phyloP scores from a whole-genome alignment of 2,888 invertebrate genomes.

The Eupithecia insigniata region DNA sequence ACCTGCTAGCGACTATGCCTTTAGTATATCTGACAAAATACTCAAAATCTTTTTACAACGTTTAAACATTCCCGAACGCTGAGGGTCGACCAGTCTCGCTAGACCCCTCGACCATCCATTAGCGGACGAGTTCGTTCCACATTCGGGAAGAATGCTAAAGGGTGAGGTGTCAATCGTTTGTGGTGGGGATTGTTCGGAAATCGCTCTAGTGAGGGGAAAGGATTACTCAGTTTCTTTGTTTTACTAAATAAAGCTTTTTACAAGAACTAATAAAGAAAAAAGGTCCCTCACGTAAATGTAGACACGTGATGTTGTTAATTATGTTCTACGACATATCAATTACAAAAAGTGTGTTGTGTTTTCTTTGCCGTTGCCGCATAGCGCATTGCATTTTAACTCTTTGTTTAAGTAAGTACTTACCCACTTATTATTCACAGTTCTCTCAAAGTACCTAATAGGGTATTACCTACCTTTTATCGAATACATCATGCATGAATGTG shows the following conservation, averaged over 20 bases:
- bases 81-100: neutral
- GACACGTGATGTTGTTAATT: neutral
- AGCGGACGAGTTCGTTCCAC: neutral
- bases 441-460: too few species aligned
- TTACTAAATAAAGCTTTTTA: neutral
- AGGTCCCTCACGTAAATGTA: neutral
- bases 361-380: too few species aligned
- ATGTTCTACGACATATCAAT: too few species aligned
- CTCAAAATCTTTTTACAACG: conserved; percentile 3
- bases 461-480: too few species aligned
- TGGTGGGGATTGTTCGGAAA: conserved; percentile 17
- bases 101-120: conserved; percentile 7
- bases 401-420: too few species aligned
- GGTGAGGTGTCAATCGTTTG: conserved; percentile 18
- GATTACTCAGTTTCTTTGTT: neutral
- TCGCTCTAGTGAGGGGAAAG: conserved; percentile 9
- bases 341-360: neutral
- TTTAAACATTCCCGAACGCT: conserved; percentile 6
- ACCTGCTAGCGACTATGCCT: neutral
- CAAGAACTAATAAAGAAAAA: neutral
- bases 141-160: conserved; percentile 11
- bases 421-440: too few species aligned
- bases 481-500: too few species aligned
- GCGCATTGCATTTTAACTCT: too few species aligned
- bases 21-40: neutral